Base-by-base conservation (phyloP, 2,113 vertebrate genomes). In the Barnardius zonarius region DNA sequence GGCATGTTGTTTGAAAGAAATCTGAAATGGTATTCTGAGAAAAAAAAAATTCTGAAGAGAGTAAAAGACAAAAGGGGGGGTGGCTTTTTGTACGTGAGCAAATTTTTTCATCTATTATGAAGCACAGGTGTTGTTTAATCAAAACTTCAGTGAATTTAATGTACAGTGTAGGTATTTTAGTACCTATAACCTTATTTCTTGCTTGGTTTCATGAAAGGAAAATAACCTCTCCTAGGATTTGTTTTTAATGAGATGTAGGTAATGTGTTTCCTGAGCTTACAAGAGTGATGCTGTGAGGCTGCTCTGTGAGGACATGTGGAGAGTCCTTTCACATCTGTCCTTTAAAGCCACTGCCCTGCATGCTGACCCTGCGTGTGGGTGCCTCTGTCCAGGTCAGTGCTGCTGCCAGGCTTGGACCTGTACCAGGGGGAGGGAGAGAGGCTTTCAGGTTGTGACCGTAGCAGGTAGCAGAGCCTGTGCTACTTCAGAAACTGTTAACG, bases 101-200 rank as follows among this genome's bases (percentile, higher is more conserved):
- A 79, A 28, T 61, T 91, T 91, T 85, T 83, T 39, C 48, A 73
- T 35, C 48, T 86, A 11, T 54, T 79, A 5, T 48, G 72, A 93
- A 69, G 44, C 59, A 80, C 48, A 80, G 37, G 13, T 80, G 82
- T 85, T 94, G 66, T 91, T 94, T 96, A 94, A 96, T 94, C 92
- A 94, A 94, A 97, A 95, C 49, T 88, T 90, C 75, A 41, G 67
- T 69, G 70, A 88, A 92, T 92, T 90, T 94, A 93, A 94, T 96
- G 80, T 83, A 95, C 54, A 74, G 75, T 74, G 72, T 64, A 94
- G 57, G 63, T 94, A 83, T 91, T 96, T 87, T 90, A 91, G 87
- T 91, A 87, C 78, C 82, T 85, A 72, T 87, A 96, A 88, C 70
- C 85, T 96, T 91, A 96, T 93, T 97, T 90, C 88, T 94, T 96